Percentiles rank a stretch among this genome's conserved stretches.
phyloP scores from a whole-genome alignment of 2,113 vertebrate genomes.

The Amphiprion ocellaris region DNA sequence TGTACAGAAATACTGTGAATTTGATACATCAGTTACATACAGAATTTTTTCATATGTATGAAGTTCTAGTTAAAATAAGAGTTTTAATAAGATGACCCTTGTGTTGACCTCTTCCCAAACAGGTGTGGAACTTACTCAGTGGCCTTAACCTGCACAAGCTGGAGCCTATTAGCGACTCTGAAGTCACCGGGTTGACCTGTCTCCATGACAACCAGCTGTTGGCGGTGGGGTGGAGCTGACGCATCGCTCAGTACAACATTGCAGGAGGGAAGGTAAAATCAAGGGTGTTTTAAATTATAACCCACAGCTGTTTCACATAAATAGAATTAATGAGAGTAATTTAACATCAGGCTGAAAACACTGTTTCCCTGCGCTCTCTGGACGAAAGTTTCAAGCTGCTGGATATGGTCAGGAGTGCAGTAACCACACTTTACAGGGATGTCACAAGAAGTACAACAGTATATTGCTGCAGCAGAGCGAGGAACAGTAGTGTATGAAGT shows the following conservation, averaged over 20 bases:
- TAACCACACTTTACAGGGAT: no score
- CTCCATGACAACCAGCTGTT: constrained; percentile 74
- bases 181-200: constrained; percentile 78
- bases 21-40: background rate
- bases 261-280: constrained; percentile 69
- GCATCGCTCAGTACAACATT: constrained; percentile 75
- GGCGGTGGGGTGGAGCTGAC: constrained; percentile 80
- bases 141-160: constrained; percentile 83
- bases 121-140: constrained; percentile 84
- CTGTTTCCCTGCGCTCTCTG: background rate
- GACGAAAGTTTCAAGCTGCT: background rate
- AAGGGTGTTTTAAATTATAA: constrained; percentile 4
- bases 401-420: no score
- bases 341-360: background rate
- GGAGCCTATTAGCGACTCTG: constrained; percentile 71
- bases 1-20: background rate
- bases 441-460: no score
- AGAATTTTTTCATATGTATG: no score
- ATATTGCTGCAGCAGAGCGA: no score
- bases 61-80: background rate
- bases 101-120: background rate
- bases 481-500: no score
- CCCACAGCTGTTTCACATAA: background rate
- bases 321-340: background rate
- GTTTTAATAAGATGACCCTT: background rate